Base-by-base conservation (phyloP, 1,140 invertebrate genomes). In the Euborellia annulipes region DNA sequence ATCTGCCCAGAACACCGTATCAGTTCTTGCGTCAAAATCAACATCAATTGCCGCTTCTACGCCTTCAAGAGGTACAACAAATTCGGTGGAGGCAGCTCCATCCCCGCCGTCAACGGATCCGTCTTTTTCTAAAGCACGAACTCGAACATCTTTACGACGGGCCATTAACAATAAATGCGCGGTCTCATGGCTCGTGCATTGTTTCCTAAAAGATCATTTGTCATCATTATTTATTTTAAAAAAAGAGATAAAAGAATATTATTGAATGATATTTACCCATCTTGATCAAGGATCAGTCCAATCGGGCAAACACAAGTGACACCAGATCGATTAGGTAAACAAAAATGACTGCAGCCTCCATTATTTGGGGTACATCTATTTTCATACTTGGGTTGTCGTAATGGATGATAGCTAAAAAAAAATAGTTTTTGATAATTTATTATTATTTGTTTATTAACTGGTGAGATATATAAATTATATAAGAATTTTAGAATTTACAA, bases 1-100 rank as follows among this genome's bases (percentile, higher is more conserved):
- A 58, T 92, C 88, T 0, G 85, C 84, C 87, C 87, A 92, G 56
- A 79, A 91, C 55, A 92, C 83, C 14, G 76, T 75, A 55, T 89
- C 82, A 3, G 68, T 74, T 37, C 77, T 70, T 9, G 77, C 73
- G 59, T 89, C 85, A 82, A 84, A 91, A 43, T 85, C 80, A 7
- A 91, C 59, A 2, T 84, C 85, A 1, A 86, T 78, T 0, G 82
- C 85, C 45, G 82, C 84, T 58, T 82, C 82, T 2, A 91, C 71
- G 44, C 78, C 75, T 57, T 85, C 79, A 9, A 88, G 66, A 0
- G 85, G 84, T 44, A 88, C 75, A 0, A 86, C 77, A 11, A 60
- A 52, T 43, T 56, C 53, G 21, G 53, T 47, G 17, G 46, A 47
- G 37, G 51, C 30, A 16, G 46, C 51, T 75, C 74, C 32, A 67